Evolutionary conservation across 2,113 vertebrate species (phyloP), one percentile per base, ranked within the genome.

Genomic region (Laterallus jamaicensis): DNA sequence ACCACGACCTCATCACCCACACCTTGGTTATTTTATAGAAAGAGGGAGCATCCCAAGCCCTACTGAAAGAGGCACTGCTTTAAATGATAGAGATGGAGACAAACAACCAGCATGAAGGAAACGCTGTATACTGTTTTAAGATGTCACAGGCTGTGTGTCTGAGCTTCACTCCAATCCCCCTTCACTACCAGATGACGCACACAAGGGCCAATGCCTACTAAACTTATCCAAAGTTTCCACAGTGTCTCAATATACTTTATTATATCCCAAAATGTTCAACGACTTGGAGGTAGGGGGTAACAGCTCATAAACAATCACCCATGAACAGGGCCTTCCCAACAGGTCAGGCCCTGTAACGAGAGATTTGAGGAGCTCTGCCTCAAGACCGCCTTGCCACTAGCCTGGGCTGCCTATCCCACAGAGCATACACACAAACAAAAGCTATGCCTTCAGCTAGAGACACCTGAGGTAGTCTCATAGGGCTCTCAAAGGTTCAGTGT

Each of bases 401-500:
- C 58, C 78, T 9, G 32, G n/a, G 73, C 58, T 92, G 35, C 76
- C 92, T 31, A 9, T 18, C 42, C 67, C 56, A 15, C 25, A 44
- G 3, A 80, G 55, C 26, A 71, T 12, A 75, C 44, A 44, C 0
- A 12, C 50, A 28, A 80, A 70, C 64, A 19, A 42, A 42, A 47
- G 42, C 76, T 12, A 2, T 6, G 25, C 9, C 82, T 90, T 44
- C 69, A 71, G 28, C 12, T 2, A 50, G 31, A 37, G 28, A 59
- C 42, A n/a, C 52, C 49, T 12, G 35, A 60, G 14, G 17, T 1
- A 50, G 18, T 2, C 86, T 40, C n/a, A 18, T 0, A 25, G 49
- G 0, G 8, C 42, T 35, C 70, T 32, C 64, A 59, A 55, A 75
- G 3, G 1, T 7, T n/a, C 52, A 18, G 1, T 3, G 9, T 13